Percentiles rank a stretch among this genome's conserved stretches.
phyloP scores from a whole-genome alignment of 2,113 vertebrate genomes.

The Vicugna pacos region DNA sequence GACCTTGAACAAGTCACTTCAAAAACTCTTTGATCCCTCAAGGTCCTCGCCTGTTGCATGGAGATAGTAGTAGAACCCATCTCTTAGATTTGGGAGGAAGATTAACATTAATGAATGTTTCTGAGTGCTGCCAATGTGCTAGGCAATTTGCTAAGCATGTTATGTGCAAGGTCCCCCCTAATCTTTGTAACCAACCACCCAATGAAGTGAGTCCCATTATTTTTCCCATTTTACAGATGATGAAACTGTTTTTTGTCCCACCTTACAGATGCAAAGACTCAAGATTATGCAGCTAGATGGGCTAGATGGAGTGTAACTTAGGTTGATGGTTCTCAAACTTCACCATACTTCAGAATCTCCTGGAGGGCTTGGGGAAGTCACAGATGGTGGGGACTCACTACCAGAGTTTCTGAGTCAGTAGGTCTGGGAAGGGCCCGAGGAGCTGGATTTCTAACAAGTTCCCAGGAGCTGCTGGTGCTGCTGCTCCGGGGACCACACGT shows the following conservation, averaged over 20 bases:
- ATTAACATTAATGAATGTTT: not conserved
- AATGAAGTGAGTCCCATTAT: not conserved
- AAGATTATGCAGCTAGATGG: not conserved
- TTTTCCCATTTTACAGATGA: not conserved
- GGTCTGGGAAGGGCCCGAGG: not conserved
- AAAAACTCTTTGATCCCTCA: not conserved
- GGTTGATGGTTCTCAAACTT: not conserved
- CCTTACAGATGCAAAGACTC: not conserved
- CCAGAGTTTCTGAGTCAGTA: not conserved
- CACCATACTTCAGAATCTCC: not conserved
- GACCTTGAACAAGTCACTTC: not conserved
- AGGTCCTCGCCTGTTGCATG: not conserved
- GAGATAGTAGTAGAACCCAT: too few species aligned
- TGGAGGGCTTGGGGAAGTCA: not conserved
- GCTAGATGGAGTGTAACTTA: not conserved
- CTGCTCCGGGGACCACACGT: not conserved
- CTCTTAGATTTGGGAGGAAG: not conserved
- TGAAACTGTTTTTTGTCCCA: not conserved
- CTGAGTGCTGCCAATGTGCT: not conserved
- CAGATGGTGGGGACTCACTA: not conserved
- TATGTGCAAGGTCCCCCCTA: not conserved
- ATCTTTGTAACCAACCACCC: not conserved
- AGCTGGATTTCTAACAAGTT: not conserved
- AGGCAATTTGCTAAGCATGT: not conserved
- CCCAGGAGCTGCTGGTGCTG: not conserved